Conservation (phyloP, 37 sponge, comb jelly and placozoan species). For the Diacarnus erythraeanus region DNA sequence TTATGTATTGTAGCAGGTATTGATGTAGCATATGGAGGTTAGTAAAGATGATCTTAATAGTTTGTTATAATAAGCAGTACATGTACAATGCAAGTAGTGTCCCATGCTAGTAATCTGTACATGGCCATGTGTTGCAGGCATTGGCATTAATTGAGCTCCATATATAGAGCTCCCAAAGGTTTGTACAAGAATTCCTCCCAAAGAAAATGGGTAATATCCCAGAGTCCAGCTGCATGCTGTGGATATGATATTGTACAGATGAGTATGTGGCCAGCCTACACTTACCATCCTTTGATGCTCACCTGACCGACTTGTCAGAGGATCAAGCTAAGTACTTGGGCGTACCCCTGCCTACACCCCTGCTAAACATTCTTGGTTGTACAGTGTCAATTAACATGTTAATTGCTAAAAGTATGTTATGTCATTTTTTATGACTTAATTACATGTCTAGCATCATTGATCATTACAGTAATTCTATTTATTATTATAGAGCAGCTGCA, state of each 20-base stretch:
- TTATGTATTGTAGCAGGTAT: too few species aligned
- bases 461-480: too few species aligned
- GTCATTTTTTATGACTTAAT: too few species aligned
- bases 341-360: too few species aligned
- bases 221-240: neutral
- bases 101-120: neutral
- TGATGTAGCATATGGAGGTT: too few species aligned
- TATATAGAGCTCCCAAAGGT: slow-evolving; percentile 68
- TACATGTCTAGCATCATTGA: too few species aligned
- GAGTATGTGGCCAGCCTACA: slow-evolving; percentile 92
- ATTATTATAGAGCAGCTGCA: too few species aligned
- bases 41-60: too few species aligned
- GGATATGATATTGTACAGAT: slow-evolving; percentile 32
- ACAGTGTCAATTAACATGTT: too few species aligned
- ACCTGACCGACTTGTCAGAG: slow-evolving; percentile 72
- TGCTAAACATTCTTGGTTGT: too few species aligned
- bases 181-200: slow-evolving; percentile 84
- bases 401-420: too few species aligned
- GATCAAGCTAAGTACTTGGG: slow-evolving; percentile 81
- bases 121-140: slow-evolving; percentile 28
- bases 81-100: neutral
- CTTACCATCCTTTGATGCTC: slow-evolving; percentile 76
- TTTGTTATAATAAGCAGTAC: neutral
- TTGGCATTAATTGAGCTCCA: slow-evolving; percentile 86
- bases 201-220: slow-evolving; percentile 84